phyloP scores from a whole-genome alignment of 1,140 invertebrate species.

The Calliphora vicina region DNA sequence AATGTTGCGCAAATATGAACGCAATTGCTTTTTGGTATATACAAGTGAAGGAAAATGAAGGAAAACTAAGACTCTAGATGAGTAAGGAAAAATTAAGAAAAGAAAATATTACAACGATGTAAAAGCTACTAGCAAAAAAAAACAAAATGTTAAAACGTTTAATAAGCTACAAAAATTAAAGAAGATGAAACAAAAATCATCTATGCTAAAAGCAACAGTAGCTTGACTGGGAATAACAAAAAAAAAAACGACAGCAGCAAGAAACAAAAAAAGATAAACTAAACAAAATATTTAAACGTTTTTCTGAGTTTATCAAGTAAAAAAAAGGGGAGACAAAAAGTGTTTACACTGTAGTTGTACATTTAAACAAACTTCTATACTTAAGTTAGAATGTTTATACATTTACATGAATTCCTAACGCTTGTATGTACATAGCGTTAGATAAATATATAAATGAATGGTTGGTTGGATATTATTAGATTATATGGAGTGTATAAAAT shows the following conservation, averaged over 20 bases:
- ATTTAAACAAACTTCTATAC: too few species aligned
- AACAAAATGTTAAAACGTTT: slow-evolving; percentile 2
- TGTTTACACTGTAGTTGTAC: not conserved
- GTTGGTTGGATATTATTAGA: slow-evolving; percentile 15
- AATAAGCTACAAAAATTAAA: not conserved
- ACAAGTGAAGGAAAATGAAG: not conserved
- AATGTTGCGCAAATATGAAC: slow-evolving; percentile 60
- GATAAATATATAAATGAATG: not conserved
- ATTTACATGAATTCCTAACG: too few species aligned
- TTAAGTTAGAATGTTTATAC: too few species aligned
- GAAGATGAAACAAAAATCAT: not conserved
- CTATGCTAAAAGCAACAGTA: not conserved
- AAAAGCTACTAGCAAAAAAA: not conserved
- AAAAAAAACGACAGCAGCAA: not conserved
- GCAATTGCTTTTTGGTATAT: slow-evolving; percentile 22
- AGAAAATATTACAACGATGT: not conserved
- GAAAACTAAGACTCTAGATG: not conserved
- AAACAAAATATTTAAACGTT: not conserved
- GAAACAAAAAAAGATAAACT: not conserved
- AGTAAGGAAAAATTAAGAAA: not conserved
- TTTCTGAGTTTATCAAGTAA: not conserved
- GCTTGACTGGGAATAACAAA: not conserved
- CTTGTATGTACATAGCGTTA: too few species aligned
- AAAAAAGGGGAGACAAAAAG: not conserved
- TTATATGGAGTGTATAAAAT: slow-evolving; percentile 24